phyloP scores from a whole-genome alignment of 2,888 invertebrate genomes.

The Nomada fucata region DNA sequence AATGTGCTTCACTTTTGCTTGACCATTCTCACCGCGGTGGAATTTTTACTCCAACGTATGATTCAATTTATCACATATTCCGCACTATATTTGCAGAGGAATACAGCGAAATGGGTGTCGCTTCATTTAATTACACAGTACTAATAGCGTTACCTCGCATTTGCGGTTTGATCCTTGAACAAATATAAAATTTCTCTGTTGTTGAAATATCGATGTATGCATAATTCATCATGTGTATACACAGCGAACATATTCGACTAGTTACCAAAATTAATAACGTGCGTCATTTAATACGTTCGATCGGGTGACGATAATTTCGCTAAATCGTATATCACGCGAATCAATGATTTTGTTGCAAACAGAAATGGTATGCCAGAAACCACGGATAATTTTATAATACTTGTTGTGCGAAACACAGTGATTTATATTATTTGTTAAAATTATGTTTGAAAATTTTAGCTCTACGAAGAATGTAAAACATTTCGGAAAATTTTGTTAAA shows the following conservation, averaged over 20 bases:
- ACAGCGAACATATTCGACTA: slow-evolving; percentile 21
- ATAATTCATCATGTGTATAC: slow-evolving; percentile 16
- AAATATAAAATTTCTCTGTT: slow-evolving; percentile 24
- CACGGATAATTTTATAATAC: neutral
- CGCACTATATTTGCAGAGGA: neutral
- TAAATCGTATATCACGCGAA: neutral
- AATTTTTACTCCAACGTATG: neutral
- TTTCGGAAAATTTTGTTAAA: too few relatives aligned
- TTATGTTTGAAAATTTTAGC: too few relatives aligned
- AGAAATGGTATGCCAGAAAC: neutral
- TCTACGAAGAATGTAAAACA: too few relatives aligned
- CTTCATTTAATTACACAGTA: slow-evolving; percentile 23
- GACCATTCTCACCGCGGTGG: neutral
- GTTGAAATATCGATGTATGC: slow-evolving; percentile 9
- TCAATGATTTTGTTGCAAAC: neutral
- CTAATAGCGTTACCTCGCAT: slow-evolving; percentile 20
- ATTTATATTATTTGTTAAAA: too few relatives aligned
- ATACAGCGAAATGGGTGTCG: neutral
- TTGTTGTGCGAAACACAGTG: too few relatives aligned
- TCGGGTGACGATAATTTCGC: neutral
- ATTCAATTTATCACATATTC: neutral
- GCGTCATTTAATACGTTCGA: slow-evolving; percentile 31
- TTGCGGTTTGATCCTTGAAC: neutral
- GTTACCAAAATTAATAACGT: slow-evolving; percentile 23
- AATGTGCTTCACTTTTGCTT: neutral